Conservation (phyloP, 2,113 vertebrate genomes). For the Phalacrocorax brasilianus region DNA sequence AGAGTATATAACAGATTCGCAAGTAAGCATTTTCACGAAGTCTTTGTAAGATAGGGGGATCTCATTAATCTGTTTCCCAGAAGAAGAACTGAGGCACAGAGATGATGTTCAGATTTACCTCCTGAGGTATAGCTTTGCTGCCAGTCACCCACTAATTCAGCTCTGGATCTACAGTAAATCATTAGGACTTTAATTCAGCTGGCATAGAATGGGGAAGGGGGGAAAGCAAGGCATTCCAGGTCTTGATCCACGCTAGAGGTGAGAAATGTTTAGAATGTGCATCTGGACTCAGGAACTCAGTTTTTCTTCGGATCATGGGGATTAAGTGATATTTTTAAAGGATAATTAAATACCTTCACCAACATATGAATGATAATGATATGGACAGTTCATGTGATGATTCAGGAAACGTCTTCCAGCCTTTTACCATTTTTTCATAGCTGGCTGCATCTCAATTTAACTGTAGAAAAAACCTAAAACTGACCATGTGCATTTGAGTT, state of each 20-base stretch:
- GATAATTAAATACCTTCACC: neutral
- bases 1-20: neutral
- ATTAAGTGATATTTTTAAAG: neutral
- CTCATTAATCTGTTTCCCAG: neutral
- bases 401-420: neutral
- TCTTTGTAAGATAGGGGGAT: neutral
- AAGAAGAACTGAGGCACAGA: neutral
- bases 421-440: neutral
- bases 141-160: neutral
- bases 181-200: neutral
- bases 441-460: neutral
- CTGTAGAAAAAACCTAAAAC: neutral
- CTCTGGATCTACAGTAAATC: neutral
- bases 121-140: neutral
- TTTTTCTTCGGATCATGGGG: neutral
- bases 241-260: neutral
- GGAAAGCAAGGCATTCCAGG: neutral
- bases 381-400: neutral
- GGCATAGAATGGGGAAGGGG: neutral
- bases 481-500: neutral
- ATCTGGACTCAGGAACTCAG: neutral
- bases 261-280: neutral
- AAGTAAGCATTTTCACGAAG: constrained; percentile 7
- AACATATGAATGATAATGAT: neutral
- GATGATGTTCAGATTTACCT: neutral